phyloP scores from a whole-genome alignment of 92 coral and sea anemone species.

The Siderastrea radians region DNA sequence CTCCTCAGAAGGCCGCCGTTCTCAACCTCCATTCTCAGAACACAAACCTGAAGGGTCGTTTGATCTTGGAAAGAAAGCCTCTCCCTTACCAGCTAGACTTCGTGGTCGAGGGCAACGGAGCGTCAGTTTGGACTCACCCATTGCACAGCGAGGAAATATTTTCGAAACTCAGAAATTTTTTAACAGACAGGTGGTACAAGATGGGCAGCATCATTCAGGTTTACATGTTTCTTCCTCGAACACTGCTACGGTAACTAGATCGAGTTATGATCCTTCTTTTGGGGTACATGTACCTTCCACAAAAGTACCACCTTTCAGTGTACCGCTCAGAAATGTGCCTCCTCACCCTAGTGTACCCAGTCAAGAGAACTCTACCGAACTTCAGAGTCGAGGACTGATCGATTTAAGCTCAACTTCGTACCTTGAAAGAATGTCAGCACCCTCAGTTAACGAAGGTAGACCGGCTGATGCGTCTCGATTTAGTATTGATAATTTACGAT shows the following conservation, averaged over 20 bases:
- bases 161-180: slow-evolving; percentile 4
- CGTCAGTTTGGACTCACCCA: slow-evolving; percentile 85
- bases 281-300: not conserved
- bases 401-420: slow-evolving; percentile 53
- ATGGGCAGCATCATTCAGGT: not conserved
- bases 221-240: not conserved
- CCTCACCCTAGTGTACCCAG: not conserved
- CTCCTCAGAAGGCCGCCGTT: slow-evolving; percentile 30
- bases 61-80: slow-evolving; percentile 2
- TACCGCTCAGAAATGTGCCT: not conserved
- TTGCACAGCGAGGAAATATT: slow-evolving; percentile 7
- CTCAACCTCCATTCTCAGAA: slow-evolving; percentile 28
- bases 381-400: slow-evolving; percentile 53
- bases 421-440: slow-evolving; percentile 18
- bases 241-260: not conserved
- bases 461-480: not conserved
- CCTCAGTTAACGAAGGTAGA: slow-evolving; percentile 9
- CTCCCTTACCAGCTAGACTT: slow-evolving; percentile 40
- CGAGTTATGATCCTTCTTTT: not conserved
- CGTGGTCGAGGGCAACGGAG: slow-evolving; percentile 75
- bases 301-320: not conserved
- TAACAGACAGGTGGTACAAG: not conserved
- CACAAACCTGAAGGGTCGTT: not conserved
- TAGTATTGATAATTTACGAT: not conserved
- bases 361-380: slow-evolving; percentile 2